Percentiles rank a stretch among this genome's conserved stretches.
Evolutionary conservation across 2,888 invertebrate genomes (phyloP).

Genomic region (Agonopterix alstromeriana): DNA sequence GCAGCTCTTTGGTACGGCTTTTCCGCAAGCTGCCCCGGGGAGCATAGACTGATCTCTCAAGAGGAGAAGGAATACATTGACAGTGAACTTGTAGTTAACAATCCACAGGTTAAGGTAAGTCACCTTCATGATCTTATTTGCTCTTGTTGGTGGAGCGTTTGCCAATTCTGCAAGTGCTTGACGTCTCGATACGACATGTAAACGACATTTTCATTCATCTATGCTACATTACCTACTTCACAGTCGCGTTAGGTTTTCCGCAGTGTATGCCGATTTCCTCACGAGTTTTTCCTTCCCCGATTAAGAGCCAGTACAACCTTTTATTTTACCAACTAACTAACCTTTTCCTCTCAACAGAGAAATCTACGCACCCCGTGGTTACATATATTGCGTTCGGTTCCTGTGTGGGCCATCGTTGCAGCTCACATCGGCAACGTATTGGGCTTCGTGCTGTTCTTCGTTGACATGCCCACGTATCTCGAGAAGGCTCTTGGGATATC

Average conservation of each 20-base stretch:
- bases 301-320: no score
- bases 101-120: slow-evolving; percentile 17
- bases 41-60: slow-evolving; percentile 71
- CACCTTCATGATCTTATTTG: slow-evolving; percentile 10
- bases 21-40: slow-evolving; percentile 77
- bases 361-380: not conserved
- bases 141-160: no score
- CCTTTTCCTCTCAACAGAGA: no score
- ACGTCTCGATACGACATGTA: no score
- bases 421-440: slow-evolving; percentile 79
- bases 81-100: slow-evolving; percentile 66
- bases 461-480: slow-evolving; percentile 83
- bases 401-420: slow-evolving; percentile 74
- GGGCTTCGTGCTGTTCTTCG: slow-evolving; percentile 81
- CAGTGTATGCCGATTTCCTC: no score
- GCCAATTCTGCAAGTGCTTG: no score
- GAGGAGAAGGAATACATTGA: slow-evolving; percentile 78
- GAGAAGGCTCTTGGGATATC: slow-evolving; percentile 77
- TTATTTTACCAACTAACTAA: no score
- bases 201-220: no score
- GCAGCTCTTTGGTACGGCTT: slow-evolving; percentile 71
- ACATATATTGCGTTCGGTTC: slow-evolving; percentile 47
- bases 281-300: no score
- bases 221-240: no score
- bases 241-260: no score